Evolutionary conservation across 2,888 invertebrate genomes (phyloP).

Genomic region (Glyphotaelius pellucidus): DNA sequence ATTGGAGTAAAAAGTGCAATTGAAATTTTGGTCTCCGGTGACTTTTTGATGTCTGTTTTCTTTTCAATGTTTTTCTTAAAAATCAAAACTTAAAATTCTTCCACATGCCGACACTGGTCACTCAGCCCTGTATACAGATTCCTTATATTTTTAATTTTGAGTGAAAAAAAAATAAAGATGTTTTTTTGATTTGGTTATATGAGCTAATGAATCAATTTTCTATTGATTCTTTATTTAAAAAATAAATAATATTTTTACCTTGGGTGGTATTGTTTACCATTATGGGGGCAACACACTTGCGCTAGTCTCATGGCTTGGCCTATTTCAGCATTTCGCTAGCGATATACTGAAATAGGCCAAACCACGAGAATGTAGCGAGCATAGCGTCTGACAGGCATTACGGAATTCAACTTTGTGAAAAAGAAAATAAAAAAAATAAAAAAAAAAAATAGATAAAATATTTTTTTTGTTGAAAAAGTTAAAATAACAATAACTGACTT

Average conservation of each 20-base stretch:
- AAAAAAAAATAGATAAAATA: slow-evolving; percentile 2
- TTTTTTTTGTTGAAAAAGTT: neutral
- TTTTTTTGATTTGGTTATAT: neutral
- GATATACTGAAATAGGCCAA: too few relatives aligned
- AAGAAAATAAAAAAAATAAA: neutral
- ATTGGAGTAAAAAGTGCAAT: too few relatives aligned
- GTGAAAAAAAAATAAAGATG: neutral
- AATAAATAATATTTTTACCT: neutral
- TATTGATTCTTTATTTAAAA: neutral
- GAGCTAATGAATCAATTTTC: neutral
- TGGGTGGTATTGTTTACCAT: neutral
- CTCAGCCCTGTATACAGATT: neutral
- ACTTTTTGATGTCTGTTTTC: too few relatives aligned
- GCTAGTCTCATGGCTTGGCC: too few relatives aligned
- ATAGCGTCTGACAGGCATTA: too few relatives aligned
- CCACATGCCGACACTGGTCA: too few relatives aligned
- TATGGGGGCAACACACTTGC: neutral
- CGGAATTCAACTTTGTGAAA: neutral
- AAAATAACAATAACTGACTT: neutral
- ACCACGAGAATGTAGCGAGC: too few relatives aligned
- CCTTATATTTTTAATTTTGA: neutral
- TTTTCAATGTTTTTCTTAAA: too few relatives aligned
- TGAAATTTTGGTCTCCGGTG: too few relatives aligned
- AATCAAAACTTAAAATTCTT: too few relatives aligned
- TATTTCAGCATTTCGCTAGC: too few relatives aligned